Evolutionary conservation across 2,113 vertebrate species (phyloP), one percentile per base, ranked within the genome.

Genomic region (Pantherophis guttatus): DNA sequence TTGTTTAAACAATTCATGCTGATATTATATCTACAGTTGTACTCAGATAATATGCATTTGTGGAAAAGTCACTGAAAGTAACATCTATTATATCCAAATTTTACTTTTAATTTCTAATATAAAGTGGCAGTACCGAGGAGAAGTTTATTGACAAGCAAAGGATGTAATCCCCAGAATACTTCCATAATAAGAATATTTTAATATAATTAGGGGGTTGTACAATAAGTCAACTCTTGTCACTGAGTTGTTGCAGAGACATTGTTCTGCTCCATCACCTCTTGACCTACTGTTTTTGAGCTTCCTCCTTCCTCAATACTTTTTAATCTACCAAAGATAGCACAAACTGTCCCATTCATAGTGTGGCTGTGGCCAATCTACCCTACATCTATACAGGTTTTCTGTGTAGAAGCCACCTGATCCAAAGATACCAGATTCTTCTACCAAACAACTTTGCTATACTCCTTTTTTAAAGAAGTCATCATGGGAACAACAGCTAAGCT

Each of bases 1-100:
- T 94, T 90, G 24, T 52, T 1, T 39, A 0, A 0, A 0, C 5
- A 3, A 24, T 90, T 23, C 48, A 0, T 59, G 4, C 87, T 65
- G 59, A 91, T 24, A 23, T 7, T 13, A 0, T 93, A 93, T 75
- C 65, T 94, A 6, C 48, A 39, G 19, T 52, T 90, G 70, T 81
- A 8, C 57, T n/a, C 81, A 88, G 59, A 87, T 48, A 3, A 2
- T 54, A 12, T 39, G 15, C 50, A 48, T n/a, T 19, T 88, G 23
- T 6, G 8, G 48, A 26, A 94, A 94, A 81, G 54, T 44, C 44
- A 44, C 44, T 44, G 44, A 44, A 44, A 44, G 44, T 44, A 44
- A 44, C 44, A 44, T 53, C 65, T 59, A 23, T 59, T 93, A 48
- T 75, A 44, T 87, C 86, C 9, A 2, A 13, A 0, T 89, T 90